Conservation (phyloP, 1,140 invertebrate genomes). For the Planococcus citri region DNA sequence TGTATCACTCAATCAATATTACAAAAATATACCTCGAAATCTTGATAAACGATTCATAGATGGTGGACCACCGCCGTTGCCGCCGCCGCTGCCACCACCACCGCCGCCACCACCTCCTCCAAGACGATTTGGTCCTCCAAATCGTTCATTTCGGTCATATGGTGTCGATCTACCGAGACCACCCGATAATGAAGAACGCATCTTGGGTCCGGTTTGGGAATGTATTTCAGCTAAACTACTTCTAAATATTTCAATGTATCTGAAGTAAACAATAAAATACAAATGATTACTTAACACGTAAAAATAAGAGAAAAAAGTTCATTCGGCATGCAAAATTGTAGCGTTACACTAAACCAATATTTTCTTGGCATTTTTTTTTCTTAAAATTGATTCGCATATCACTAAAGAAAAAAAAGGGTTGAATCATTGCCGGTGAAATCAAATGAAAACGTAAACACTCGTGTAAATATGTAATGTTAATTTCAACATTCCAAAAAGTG, state of each 20-base stretch:
- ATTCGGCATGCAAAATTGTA: background rate
- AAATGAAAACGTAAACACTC: too few relatives aligned
- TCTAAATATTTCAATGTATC: conserved; percentile 90
- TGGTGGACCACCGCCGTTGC: background rate
- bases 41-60: background rate
- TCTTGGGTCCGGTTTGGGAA: conserved; percentile 11
- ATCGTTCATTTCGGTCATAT: conserved; percentile 65
- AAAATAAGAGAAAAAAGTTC: background rate
- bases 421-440: too few relatives aligned
- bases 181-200: background rate
- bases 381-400: too few relatives aligned
- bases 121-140: conserved; percentile 36
- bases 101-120: too few relatives aligned
- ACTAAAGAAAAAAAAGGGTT: too few relatives aligned
- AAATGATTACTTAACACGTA: background rate
- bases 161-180: conserved; percentile 52
- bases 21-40: background rate
- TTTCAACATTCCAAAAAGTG: background rate
- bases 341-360: too few relatives aligned
- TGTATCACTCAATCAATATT: too few relatives aligned
- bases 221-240: conserved; percentile 60
- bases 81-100: background rate
- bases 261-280: conserved; percentile 34
- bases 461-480: too few relatives aligned
- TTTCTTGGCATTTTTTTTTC: too few relatives aligned